These are phyloP conservation scores for Mellivora capensis DNA, from an alignment of 2,113 vertebrate species.

Conservation along the genomic window DNA sequence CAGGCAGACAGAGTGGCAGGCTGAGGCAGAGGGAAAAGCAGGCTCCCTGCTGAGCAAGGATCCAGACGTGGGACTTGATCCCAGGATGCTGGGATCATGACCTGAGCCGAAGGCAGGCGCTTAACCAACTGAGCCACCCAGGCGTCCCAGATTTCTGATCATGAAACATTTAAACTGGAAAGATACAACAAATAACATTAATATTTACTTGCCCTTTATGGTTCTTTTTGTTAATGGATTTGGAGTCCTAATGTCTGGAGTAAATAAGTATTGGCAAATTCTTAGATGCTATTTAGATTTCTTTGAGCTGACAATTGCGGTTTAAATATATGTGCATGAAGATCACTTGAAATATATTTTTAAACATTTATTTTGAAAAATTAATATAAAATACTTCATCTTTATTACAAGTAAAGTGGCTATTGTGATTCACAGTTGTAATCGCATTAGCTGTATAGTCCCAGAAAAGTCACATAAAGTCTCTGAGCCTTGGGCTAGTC, in stretches of 20 bases:
- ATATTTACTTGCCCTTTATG: background rate
- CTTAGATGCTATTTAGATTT: background rate
- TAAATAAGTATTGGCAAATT: background rate
- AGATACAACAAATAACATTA: constrained; percentile 10
- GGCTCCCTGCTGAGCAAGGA: too few species aligned
- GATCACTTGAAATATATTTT: background rate
- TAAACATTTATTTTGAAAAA: background rate
- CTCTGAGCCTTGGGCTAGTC: background rate
- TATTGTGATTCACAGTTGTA: background rate
- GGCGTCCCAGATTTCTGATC: background rate
- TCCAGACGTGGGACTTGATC: too few species aligned
- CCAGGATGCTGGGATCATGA: too few species aligned
- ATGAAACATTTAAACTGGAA: constrained; percentile 15
- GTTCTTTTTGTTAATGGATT: constrained; percentile 1
- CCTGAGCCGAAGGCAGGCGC: too few species aligned
- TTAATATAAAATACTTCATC: background rate
- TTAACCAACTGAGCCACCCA: too few species aligned
- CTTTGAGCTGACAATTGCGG: background rate
- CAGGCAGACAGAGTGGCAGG: too few species aligned
- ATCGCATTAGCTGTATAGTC: background rate
- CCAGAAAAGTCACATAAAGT: background rate
- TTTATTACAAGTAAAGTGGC: background rate
- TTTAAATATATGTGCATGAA: background rate
- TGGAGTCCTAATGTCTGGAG: background rate
- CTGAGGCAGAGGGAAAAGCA: too few species aligned